Evolutionary conservation across 2,888 invertebrate species (phyloP), one percentile per base, ranked within the genome.

Genomic region (Serripes groenlandicus): DNA sequence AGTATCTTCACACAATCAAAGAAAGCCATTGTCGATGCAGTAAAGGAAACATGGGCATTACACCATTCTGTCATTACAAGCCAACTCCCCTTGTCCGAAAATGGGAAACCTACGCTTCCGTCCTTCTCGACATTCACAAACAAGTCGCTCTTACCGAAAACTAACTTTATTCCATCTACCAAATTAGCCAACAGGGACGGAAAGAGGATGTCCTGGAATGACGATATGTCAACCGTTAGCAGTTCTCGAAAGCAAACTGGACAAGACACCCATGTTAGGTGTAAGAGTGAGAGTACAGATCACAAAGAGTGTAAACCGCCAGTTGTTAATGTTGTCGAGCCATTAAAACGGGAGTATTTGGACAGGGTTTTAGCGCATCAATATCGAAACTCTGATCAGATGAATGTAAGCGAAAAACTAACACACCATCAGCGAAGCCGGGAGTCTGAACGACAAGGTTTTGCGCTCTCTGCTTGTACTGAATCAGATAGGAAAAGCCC

Each of bases 41-140:
- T 86, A 9, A 81, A 80, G 26, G 81, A 86, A 70, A 77, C 83
- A 0, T 86, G 83, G 83, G 83, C 83, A 1, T 52, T 69, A 56
- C 86, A 83, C 49, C 81, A 81, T 34, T 78, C 78, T 11, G 76
- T 77, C 5, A 75, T 78, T 70, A 75, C 75, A 3, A 79, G 54
- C 52, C 60, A 54, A 23, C 28, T 78, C 15, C 37, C 78, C 11
- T 21, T 18, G 7, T 15, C 42, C 2, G 56, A 30, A 5, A 56
- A 34, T 21, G 79, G 52, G 23, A 83, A 69, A 66, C 49, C 64
- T 28, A 34, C 26, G 4, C 69, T 86, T 30, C 86, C 83, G 21
- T 81, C 83, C 1, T 77, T 86, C 56, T 71, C 86, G 28, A 83
- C 86, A 23, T 83, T 86, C 37, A 60, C 75, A 18, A 68, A 78